These are phyloP conservation scores for Drosophila orosa DNA, from an alignment of 1,140 invertebrate genomes.

Conservation along the genomic window DNA sequence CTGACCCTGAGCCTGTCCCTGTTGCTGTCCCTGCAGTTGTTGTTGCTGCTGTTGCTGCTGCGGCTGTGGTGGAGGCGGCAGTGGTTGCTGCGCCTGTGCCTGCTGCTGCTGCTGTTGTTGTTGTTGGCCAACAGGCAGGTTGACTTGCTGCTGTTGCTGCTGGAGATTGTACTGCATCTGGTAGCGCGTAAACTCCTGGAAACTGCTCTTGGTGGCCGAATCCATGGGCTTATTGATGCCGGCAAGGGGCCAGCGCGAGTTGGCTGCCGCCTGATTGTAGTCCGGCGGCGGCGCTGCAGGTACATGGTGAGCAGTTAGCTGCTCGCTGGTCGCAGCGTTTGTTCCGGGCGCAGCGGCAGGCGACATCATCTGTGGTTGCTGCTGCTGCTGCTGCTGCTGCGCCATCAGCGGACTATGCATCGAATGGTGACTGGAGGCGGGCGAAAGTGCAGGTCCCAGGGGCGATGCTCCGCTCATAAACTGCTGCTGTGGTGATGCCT, in stretches of 20 bases:
- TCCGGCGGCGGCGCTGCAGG: slow-evolving; percentile 83
- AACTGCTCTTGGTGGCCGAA: slow-evolving; percentile 86
- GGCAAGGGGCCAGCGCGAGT: slow-evolving; percentile 84
- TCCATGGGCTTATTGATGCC: slow-evolving; percentile 86
- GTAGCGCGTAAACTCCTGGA: slow-evolving; percentile 87
- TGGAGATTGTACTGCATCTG: slow-evolving; percentile 87
- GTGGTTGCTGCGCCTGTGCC: slow-evolving; percentile 6
- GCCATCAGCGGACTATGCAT: slow-evolving; percentile 80
- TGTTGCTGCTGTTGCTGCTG: slow-evolving; percentile 45
- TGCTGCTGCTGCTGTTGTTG: slow-evolving; percentile 22
- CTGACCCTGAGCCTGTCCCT: slow-evolving; percentile 38
- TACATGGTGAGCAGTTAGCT: slow-evolving; percentile 63
- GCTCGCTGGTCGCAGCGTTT: slow-evolving; percentile 49
- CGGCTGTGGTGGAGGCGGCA: no score
- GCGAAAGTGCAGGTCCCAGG: slow-evolving; percentile 84
- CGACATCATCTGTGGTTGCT: slow-evolving; percentile 74
- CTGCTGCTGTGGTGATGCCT: slow-evolving; percentile 42
- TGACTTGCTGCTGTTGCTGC: slow-evolving; percentile 84
- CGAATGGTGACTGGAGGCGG: slow-evolving; percentile 81
- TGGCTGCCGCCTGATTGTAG: slow-evolving; percentile 83
- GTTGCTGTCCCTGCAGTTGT: slow-evolving; percentile 23
- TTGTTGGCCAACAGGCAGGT: slow-evolving; percentile 33
- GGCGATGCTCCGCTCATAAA: slow-evolving; percentile 79
- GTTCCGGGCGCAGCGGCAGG: slow-evolving; percentile 35
- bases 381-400: slow-evolving; percentile 71